Conservation (phyloP, 2,888 invertebrate genomes). For the Trissolcus japonicus region DNA sequence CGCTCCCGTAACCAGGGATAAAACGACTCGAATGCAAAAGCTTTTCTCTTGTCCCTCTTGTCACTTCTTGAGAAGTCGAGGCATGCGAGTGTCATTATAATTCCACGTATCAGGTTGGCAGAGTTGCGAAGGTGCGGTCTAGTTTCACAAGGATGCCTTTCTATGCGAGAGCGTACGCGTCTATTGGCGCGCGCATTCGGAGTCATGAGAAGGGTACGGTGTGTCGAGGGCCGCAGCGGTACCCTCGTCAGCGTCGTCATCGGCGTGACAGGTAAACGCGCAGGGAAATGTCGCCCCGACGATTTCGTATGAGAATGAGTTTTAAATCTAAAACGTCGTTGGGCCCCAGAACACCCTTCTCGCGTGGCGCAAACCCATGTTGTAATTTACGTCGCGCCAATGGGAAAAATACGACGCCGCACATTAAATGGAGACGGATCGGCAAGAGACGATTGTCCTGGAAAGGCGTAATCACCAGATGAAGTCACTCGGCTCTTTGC, state of each 20-base stretch:
- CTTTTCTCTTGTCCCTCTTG: constrained; percentile 34
- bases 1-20: constrained; percentile 43
- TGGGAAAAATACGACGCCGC: constrained; percentile 47
- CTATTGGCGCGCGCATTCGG: constrained; percentile 40
- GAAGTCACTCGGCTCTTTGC: constrained; percentile 33
- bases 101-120: constrained; percentile 54
- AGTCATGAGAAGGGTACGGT: constrained; percentile 57
- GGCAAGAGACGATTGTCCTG: constrained; percentile 20
- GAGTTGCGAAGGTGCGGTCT: constrained; percentile 53
- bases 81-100: constrained; percentile 52
- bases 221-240: constrained; percentile 59
- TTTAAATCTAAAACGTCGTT: constrained; percentile 65
- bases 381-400: constrained; percentile 53
- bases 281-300: constrained; percentile 48
- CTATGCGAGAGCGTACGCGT: constrained; percentile 32
- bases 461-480: constrained; percentile 48
- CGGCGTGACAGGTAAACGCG: constrained; percentile 73
- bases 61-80: constrained; percentile 53
- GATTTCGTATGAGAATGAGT: constrained; percentile 63
- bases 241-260: constrained; percentile 74
- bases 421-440: constrained; percentile 44
- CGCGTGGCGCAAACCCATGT: constrained; percentile 54
- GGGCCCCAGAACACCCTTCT: constrained; percentile 52
- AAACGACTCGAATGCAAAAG: constrained; percentile 30
- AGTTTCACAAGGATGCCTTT: constrained; percentile 50